Conservation (phyloP, 2,797 vertebrate genomes). For the Perodicticus potto region DNA sequence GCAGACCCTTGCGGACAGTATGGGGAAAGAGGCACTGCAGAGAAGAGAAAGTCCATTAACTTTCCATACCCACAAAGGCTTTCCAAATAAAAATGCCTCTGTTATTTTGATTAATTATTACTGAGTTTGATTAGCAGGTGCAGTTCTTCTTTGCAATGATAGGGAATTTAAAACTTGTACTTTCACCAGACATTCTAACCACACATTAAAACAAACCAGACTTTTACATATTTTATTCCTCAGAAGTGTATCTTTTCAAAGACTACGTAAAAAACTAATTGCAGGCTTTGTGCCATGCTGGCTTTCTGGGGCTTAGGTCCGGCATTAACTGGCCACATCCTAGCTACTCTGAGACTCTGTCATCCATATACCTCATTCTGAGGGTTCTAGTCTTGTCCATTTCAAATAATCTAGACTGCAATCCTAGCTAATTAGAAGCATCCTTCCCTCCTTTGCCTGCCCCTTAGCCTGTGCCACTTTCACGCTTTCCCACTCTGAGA, state of each 20-base stretch:
- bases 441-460: background rate
- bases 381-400: background rate
- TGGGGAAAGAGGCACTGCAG: background rate
- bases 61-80: slow-evolving; percentile 4
- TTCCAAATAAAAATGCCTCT: slow-evolving; percentile 55
- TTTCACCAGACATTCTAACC: slow-evolving; percentile 44
- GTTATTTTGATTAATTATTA: slow-evolving; percentile 39
- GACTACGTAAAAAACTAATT: background rate
- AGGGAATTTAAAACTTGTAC: slow-evolving; percentile 54
- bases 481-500: background rate
- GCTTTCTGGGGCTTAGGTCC: background rate
- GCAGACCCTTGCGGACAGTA: background rate
- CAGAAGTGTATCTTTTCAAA: slow-evolving; percentile 22
- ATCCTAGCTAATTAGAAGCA: background rate
- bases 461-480: background rate
- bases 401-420: background rate
- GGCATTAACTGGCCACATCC: background rate
- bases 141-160: slow-evolving; percentile 43
- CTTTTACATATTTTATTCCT: slow-evolving; percentile 32
- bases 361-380: background rate
- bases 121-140: slow-evolving; percentile 22
- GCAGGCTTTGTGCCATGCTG: background rate
- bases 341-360: background rate
- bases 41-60: background rate
- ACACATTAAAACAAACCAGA: slow-evolving; percentile 46